These are phyloP conservation scores for Catonia carolina DNA, from an alignment of 2,888 invertebrate genomes.

Conservation along the genomic window DNA sequence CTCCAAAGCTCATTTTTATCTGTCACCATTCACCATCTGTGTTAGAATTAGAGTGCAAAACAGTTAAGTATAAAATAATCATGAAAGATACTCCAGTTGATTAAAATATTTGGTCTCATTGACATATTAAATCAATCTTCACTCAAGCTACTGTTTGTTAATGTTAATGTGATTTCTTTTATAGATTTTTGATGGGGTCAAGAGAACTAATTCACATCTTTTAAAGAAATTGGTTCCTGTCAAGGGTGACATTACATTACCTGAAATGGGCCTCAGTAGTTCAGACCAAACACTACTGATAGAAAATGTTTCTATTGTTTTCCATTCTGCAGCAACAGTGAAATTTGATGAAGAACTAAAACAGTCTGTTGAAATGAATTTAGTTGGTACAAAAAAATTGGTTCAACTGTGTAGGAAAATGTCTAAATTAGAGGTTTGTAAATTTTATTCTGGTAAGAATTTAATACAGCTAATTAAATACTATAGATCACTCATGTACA, in stretches of 20 bases:
- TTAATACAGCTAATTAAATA: too few relatives aligned
- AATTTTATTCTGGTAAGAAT: too few relatives aligned
- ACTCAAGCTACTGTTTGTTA: too few relatives aligned
- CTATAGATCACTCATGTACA: too few relatives aligned
- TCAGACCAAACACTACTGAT: constrained; percentile 67
- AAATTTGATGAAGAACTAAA: constrained; percentile 95
- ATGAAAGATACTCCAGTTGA: too few relatives aligned
- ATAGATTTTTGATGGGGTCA: constrained; percentile 69
- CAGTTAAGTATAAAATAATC: too few relatives aligned
- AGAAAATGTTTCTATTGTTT: constrained; percentile 75
- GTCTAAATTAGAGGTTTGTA: constrained; percentile 69
- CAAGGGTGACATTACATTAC: constrained; percentile 77
- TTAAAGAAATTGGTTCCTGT: constrained; percentile 70
- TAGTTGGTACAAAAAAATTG: constrained; percentile 85
- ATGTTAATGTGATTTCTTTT: too few relatives aligned
- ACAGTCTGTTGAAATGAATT: constrained; percentile 90
- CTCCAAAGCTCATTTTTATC: too few relatives aligned
- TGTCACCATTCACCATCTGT: too few relatives aligned
- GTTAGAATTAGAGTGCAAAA: too few relatives aligned
- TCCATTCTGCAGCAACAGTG: constrained; percentile 97
- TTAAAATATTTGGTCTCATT: too few relatives aligned
- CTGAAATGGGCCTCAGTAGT: constrained; percentile 71
- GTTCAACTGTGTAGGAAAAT: constrained; percentile 87
- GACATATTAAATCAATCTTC: too few relatives aligned
- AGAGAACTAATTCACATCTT: constrained; percentile 64